Base-by-base conservation (phyloP, 2,888 invertebrate genomes). In the Drosophila dives region DNA sequence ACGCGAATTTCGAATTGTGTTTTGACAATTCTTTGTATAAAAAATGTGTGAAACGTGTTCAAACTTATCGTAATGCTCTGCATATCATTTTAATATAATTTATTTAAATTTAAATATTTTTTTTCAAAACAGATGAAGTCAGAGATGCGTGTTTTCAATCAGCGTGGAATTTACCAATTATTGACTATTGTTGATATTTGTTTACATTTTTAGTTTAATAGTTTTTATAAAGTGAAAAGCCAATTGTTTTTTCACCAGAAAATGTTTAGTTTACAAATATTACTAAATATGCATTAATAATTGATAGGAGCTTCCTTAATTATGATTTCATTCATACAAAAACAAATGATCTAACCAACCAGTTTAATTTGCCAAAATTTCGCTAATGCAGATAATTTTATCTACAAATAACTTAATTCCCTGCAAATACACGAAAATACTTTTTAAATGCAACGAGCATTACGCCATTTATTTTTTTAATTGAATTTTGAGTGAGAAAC, bases 381-480 rank as follows among this genome's bases (percentile, higher is more conserved):
- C 29, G 70, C 50, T 70, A 66, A 81, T 80, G 62, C 63, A 70
- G 65, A 70, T 72, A 62, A 77, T 75, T 77, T 64, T 77, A 80
- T 77, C 74, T 66, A 54, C 11, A 76, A 71, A 84, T 72, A 58
- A 70, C 64, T 45, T 72, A 77, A 77, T 76, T 53, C 76, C 66
- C 33, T 29, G 45, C 12, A 66, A 34, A 58, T 23, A 70, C 71
- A 72, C 58, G n/a, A 55, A 68, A 72, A 66, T 68, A 49, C 68
- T 77, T 62, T 76, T 69, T 33, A 70, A 86, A 63, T 72, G 48
- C 69, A 54, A 62, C 49, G 8, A 71, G 64, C 72, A 67, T 85
- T 84, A 83, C 79, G 79, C 64, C 72, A 86, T 49, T 2, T 58
- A 86, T 49, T 2, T 58, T 72, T 72, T 71, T 23, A 64, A 64